These are phyloP conservation scores for Cossypha polioptera DNA, from an alignment of 2,797 vertebrate species.

Conservation along the genomic window DNA sequence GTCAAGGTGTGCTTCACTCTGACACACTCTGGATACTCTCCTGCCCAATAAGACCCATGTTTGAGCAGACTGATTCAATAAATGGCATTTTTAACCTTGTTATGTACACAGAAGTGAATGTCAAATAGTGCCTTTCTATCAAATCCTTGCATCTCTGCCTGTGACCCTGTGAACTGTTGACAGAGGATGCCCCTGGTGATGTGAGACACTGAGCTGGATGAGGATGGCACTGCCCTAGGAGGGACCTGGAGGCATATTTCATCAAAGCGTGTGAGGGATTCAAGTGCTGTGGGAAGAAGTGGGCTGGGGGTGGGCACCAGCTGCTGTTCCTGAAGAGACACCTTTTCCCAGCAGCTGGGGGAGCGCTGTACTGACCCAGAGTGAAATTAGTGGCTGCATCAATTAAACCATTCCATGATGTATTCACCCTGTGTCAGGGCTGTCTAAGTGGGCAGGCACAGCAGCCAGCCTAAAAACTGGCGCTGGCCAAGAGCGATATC, in stretches of 20 bases:
- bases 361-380: neutral
- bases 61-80: conserved; percentile 19
- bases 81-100: neutral
- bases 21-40: neutral
- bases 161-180: neutral
- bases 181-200: neutral
- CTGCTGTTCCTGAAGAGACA: neutral
- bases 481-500: rapidly evolving
- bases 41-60: neutral
- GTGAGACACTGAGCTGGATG: neutral
- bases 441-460: neutral
- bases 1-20: neutral
- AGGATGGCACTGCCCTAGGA: neutral
- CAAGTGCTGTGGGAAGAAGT: neutral
- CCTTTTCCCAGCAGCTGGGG: neutral
- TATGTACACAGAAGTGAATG: neutral
- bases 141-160: neutral
- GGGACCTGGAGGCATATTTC: neutral
- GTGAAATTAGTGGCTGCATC: neutral
- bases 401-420: neutral
- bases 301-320: neutral
- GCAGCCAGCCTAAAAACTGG: neutral
- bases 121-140: neutral
- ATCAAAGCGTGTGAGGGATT: neutral
- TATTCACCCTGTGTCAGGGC: rapidly evolving